Evolutionary conservation across 2,888 invertebrate species (phyloP), one percentile per base, ranked within the genome.

Genomic region (Hypomecis punctinalis): DNA sequence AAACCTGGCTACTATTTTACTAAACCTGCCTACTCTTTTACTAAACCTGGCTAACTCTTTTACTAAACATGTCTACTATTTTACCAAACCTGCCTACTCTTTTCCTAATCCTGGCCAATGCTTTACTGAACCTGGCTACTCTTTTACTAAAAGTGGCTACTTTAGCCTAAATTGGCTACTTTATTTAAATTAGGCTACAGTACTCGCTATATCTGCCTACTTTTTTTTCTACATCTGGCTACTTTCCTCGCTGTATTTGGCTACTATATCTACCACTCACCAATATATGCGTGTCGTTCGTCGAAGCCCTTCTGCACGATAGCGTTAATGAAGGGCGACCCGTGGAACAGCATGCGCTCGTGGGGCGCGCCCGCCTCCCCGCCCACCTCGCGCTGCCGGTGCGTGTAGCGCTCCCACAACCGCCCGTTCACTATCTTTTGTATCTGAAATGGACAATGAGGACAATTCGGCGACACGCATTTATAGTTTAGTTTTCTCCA

Each of bases 231-330:
- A 23, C 6, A 45, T 45, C 23, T 45, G 13, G 45, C 13, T 23
- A 7, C 23, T 46, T 45, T 45, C 7, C 3, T 0, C 7, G 0
- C 13, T 23, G 8, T 0, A 46, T 23, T 13, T 46, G 23, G 46
- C 7, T 23, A 46, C 46, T n/a, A 23, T 46, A 7, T 6, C 8
- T 11, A n/a, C n/a, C n/a, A 58, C 82, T 75, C 5, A 74, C 99
- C 99, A 67, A 99, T 99, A 81, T 99, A 99, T 0, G 99, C 99
- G 87, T 99, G 99, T 9, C 99, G 93, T 85, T 99, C 99, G 82
- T 99, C 99, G 84, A 99, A 99, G 33, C 99, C 99, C 84, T 99
- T 99, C 89, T 99, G 98, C 10, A 99, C 99, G 78, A 99, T 99
- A 5, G 99, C 98, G 89, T 98, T 98, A 77, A 99, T 98, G 89